Percentiles rank a stretch among this genome's conserved stretches.
phyloP scores from a whole-genome alignment of 2,888 invertebrate species.

The Brachyptera putata region DNA sequence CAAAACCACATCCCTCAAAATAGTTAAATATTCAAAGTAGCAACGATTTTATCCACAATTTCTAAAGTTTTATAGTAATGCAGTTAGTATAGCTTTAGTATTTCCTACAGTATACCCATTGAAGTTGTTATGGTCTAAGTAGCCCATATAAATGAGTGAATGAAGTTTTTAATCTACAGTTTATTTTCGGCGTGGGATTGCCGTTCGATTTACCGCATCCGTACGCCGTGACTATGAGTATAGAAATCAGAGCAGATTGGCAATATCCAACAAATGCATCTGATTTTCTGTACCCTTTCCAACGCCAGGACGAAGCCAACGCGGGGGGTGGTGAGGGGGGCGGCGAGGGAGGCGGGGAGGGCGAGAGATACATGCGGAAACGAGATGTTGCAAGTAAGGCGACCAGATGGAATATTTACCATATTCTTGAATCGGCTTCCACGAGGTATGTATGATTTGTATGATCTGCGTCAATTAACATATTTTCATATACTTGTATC shows the following conservation, averaged over 20 bases:
- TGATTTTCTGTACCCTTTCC: not conserved
- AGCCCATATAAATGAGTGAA: too few species aligned
- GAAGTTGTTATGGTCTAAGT: too few species aligned
- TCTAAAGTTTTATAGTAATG: too few species aligned
- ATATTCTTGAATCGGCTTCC: conserved; percentile 1
- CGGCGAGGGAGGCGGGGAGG: not conserved
- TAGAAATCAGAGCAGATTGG: not conserved
- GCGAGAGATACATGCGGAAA: not conserved
- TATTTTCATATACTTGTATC: too few species aligned
- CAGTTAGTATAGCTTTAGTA: too few species aligned
- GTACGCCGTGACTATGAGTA: not conserved
- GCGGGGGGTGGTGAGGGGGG: not conserved
- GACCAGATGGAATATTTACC: conserved; percentile 4
- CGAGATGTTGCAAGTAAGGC: not conserved
- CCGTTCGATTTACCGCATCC: not conserved
- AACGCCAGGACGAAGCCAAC: not conserved
- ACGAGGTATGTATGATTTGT: too few species aligned
- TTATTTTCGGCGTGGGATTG: conserved; percentile 3
- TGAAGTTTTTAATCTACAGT: too few species aligned
- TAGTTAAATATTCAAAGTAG: too few species aligned
- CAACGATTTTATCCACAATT: too few species aligned
- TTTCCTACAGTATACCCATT: too few species aligned
- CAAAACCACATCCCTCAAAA: too few species aligned
- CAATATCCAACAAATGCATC: conserved; percentile 1
- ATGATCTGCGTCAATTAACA: too few species aligned